Conservation (phyloP, 2,797 vertebrate genomes). For the Myotis daubentonii region DNA sequence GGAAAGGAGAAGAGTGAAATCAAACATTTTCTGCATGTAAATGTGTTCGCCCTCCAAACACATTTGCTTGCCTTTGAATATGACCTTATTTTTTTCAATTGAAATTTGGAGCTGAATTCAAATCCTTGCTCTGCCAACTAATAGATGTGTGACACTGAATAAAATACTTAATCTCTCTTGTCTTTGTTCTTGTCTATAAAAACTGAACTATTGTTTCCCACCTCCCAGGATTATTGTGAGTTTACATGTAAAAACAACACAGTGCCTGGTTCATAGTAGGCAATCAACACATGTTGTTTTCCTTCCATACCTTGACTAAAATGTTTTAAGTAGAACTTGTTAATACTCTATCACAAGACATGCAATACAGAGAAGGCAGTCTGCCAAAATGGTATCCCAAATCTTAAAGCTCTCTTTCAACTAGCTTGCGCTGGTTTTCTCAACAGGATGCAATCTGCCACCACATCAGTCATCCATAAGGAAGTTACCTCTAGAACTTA, state of each 20-base stretch:
- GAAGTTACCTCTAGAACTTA: conserved; percentile 17
- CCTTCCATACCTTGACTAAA: conserved; percentile 16
- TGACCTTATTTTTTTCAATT: not conserved
- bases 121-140: not conserved
- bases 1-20: conserved; percentile 59
- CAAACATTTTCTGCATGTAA: conserved; percentile 44
- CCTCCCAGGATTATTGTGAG: not conserved
- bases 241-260: not conserved
- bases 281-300: not conserved
- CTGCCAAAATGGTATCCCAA: not conserved
- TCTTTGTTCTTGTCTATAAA: not conserved
- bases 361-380: not conserved
- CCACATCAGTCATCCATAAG: not conserved
- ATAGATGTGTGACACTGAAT: not conserved
- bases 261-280: not conserved
- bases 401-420: conserved; percentile 17
- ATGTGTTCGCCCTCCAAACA: conserved; percentile 17
- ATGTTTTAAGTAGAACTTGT: not conserved
- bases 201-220: not conserved
- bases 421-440: not conserved
- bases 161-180: not conserved
- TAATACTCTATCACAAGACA: not conserved
- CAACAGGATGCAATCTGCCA: not conserved
- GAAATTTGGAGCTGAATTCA: conserved; percentile 52
- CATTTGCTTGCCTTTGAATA: conserved; percentile 34